Conservation (phyloP, 2,888 invertebrate genomes). For the Orgyia antiqua region DNA sequence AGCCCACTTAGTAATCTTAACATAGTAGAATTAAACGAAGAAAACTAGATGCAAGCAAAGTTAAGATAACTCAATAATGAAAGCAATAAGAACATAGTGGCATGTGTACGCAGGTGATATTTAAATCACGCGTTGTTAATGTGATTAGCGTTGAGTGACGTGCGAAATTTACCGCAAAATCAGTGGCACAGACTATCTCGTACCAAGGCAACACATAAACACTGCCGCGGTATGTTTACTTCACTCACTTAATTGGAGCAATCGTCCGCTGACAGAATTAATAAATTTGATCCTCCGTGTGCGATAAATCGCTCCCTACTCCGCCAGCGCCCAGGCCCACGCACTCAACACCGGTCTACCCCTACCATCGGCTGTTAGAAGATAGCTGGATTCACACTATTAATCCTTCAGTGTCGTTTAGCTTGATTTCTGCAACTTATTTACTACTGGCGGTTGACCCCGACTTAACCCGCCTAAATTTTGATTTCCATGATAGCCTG, state of each 20-base stretch:
- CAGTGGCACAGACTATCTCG: not conserved
- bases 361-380: constrained; percentile 25
- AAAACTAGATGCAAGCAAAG: too few species aligned
- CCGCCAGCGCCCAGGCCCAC: constrained; percentile 45
- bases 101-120: constrained; percentile 25
- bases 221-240: constrained; percentile 59
- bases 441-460: too few species aligned
- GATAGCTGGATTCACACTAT: constrained; percentile 23
- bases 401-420: constrained; percentile 15
- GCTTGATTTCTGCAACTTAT: constrained; percentile 11
- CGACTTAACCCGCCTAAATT: too few species aligned
- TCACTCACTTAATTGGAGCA: constrained; percentile 67
- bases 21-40: too few species aligned
- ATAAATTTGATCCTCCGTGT: constrained; percentile 58
- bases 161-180: constrained; percentile 36
- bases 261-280: constrained; percentile 63
- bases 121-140: constrained; percentile 39
- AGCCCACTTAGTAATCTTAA: too few species aligned
- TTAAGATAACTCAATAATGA: too few species aligned
- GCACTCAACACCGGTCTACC: constrained; percentile 29
- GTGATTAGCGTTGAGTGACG: constrained; percentile 46
- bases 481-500: too few species aligned
- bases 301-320: constrained; percentile 49
- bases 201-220: constrained; percentile 45
- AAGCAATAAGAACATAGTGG: too few species aligned